phyloP scores from a whole-genome alignment of 2,888 invertebrate species.

The Diogma glabrata region DNA sequence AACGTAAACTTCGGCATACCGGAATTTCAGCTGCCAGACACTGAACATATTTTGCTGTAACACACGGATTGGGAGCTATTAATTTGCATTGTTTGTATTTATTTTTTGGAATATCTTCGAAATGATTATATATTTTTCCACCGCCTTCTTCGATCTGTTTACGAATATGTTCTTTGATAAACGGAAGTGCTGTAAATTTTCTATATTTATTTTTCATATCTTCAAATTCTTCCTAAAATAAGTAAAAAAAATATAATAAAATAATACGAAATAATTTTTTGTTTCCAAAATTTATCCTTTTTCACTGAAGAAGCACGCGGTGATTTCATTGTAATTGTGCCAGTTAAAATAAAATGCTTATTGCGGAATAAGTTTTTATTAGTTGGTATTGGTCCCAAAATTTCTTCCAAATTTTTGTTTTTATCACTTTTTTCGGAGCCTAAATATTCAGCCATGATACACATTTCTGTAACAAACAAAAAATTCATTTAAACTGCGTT shows the following conservation, averaged over 20 bases:
- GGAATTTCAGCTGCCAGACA: constrained; percentile 55
- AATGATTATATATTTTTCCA: constrained; percentile 49
- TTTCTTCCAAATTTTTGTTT: constrained; percentile 21
- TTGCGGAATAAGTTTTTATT: constrained; percentile 41
- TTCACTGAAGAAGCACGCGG: background rate
- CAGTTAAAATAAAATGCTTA: constrained; percentile 46
- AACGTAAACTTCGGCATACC: too few species aligned
- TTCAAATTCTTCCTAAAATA: constrained; percentile 6
- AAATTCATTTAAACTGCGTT: too few species aligned
- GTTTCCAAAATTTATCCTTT: too few species aligned
- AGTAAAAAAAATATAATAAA: constrained; percentile 1
- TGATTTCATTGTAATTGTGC: constrained; percentile 35
- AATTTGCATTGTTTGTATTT: constrained; percentile 45
- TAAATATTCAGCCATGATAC: constrained; percentile 20
- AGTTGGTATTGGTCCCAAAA: constrained; percentile 42
- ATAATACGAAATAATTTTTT: too few species aligned
- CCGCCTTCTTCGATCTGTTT: constrained; percentile 51
- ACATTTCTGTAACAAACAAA: constrained; percentile 18
- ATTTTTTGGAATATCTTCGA: constrained; percentile 43
- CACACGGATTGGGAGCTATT: constrained; percentile 57
- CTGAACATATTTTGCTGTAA: constrained; percentile 62
- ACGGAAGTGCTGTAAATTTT: constrained; percentile 40
- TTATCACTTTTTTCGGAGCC: constrained; percentile 17
- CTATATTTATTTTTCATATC: constrained; percentile 27
- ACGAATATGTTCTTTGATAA: constrained; percentile 44